Conservation (phyloP, 2,888 invertebrate species). For the Drosophila barbarae region DNA sequence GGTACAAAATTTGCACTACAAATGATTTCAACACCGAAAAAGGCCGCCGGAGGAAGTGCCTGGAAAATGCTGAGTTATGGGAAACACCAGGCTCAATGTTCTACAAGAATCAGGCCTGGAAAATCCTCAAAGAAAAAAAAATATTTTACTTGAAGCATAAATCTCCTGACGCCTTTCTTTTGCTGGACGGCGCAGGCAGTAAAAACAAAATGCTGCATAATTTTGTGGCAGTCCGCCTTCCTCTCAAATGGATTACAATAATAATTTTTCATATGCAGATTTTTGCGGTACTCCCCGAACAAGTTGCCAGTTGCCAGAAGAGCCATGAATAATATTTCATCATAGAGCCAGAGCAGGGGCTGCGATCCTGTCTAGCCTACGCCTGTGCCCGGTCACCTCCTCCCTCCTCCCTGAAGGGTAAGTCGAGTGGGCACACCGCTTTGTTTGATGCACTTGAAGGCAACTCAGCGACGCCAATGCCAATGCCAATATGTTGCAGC, state of each 20-base stretch:
- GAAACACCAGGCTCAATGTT: constrained; percentile 69
- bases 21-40: constrained; percentile 77
- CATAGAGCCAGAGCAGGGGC: constrained; percentile 37
- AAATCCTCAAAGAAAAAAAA: constrained; percentile 62
- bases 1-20: constrained; percentile 75
- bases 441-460: constrained; percentile 66
- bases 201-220: constrained; percentile 75
- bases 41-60: constrained; percentile 59
- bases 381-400: constrained; percentile 7
- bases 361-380: constrained; percentile 38
- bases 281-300: constrained; percentile 56
- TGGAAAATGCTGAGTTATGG: constrained; percentile 70
- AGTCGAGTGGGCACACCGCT: constrained; percentile 54
- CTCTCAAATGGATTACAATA: constrained; percentile 74
- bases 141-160: constrained; percentile 55
- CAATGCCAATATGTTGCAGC: constrained; percentile 73
- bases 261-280: constrained; percentile 75
- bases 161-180: constrained; percentile 71
- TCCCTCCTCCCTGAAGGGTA: constrained; percentile 40
- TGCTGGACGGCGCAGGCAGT: constrained; percentile 58
- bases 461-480: constrained; percentile 61
- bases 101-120: constrained; percentile 65
- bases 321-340: constrained; percentile 75
- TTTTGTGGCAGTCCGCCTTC: constrained; percentile 51
- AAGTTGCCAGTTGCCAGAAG: constrained; percentile 61